These are phyloP conservation scores for Chironomus tentans DNA, from an alignment of 2,888 invertebrate genomes.

Conservation along the genomic window DNA sequence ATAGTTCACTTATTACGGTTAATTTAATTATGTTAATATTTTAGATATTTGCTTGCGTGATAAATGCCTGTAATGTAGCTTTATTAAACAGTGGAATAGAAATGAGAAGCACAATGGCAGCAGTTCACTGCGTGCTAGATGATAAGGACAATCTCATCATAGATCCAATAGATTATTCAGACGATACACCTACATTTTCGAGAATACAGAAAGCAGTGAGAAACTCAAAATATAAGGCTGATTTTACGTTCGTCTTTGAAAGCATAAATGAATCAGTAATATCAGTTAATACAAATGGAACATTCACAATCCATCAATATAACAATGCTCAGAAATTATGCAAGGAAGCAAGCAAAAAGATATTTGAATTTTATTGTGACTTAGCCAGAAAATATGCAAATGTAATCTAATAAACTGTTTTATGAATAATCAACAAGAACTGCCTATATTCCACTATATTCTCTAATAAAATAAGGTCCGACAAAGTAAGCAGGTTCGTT, in stretches of 20 bases:
- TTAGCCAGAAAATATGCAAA: slow-evolving; percentile 50
- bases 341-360: slow-evolving; percentile 53
- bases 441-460: neutral
- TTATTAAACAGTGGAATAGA: slow-evolving; percentile 74
- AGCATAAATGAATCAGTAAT: slow-evolving; percentile 50
- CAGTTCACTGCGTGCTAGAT: slow-evolving; percentile 63
- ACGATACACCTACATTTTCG: slow-evolving; percentile 33
- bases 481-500: neutral
- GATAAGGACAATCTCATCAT: slow-evolving; percentile 50
- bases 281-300: slow-evolving; percentile 60
- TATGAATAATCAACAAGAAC: neutral
- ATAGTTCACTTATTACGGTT: slow-evolving; percentile 3
- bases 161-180: slow-evolving; percentile 48
- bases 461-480: neutral
- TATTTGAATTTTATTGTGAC: slow-evolving; percentile 66
- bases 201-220: slow-evolving; percentile 28
- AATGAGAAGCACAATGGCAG: slow-evolving; percentile 73
- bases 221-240: slow-evolving; percentile 47
- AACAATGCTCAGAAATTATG: slow-evolving; percentile 56
- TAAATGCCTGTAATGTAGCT: slow-evolving; percentile 77
- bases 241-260: slow-evolving; percentile 68
- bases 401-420: neutral
- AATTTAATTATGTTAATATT: slow-evolving; percentile 10
- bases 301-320: slow-evolving; percentile 57
- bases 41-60: slow-evolving; percentile 63